These are phyloP conservation scores for Calyptomena viridis DNA, from an alignment of 2,113 vertebrate species.

Conservation along the genomic window DNA sequence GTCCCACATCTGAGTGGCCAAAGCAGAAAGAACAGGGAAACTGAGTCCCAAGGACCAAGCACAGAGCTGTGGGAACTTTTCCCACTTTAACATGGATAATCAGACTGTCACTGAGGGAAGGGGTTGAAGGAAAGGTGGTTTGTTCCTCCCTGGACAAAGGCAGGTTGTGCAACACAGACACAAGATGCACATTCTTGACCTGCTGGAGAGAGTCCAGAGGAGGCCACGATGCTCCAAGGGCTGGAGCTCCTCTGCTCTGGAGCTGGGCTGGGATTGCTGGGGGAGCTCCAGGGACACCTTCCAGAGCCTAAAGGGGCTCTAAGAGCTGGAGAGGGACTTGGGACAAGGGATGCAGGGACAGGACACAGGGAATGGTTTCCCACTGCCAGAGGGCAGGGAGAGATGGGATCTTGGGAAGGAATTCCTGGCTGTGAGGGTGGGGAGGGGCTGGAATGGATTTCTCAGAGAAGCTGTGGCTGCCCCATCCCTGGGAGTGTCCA, in stretches of 20 bases:
- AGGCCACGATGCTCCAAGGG: background rate
- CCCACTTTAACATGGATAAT: background rate
- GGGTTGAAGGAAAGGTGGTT: background rate
- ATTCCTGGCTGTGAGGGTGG: fast-evolving
- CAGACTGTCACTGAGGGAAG: background rate
- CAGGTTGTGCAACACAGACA: background rate
- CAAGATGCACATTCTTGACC: background rate
- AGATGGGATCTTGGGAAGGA: background rate
- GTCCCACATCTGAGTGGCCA: fast-evolving
- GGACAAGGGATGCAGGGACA: background rate
- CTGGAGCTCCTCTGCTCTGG: background rate
- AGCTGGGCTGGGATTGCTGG: background rate
- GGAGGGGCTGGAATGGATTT: background rate
- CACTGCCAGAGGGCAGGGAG: background rate
- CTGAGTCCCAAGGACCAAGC: background rate
- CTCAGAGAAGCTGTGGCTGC: background rate
- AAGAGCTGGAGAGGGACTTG: background rate
- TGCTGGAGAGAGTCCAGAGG: background rate
- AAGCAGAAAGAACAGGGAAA: background rate
- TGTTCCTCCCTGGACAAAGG: background rate
- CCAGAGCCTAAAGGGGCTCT: background rate
- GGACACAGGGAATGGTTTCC: background rate
- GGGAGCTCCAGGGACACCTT: background rate
- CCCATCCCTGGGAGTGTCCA: background rate
- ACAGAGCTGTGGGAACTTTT: background rate